phyloP scores from a whole-genome alignment of 2,113 vertebrate species.

The cattle (Bos taurus) region ARS-UCD2.0 NC_037336.1:14132001-14132500 shows the following conservation, averaged over 20 bases:
- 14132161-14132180: fast-evolving
- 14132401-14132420: not conserved
- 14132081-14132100: not conserved
- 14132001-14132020: not conserved
- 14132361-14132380: not conserved
- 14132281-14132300: too few relatives aligned
- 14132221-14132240: not conserved
- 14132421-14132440: not conserved
- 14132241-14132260: not conserved
- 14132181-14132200: not conserved
- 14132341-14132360: not conserved
- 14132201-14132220: fast-evolving
- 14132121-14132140: not conserved
- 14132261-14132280: too few relatives aligned
- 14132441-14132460: not conserved
- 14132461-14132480: not conserved
- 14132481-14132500: not conserved
- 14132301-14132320: too few relatives aligned
- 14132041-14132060: not conserved
- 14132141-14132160: not conserved
- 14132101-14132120: not conserved
- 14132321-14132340: not conserved
- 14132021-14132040: not conserved
- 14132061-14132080: not conserved
- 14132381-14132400: not conserved